phyloP scores from a whole-genome alignment of 2,888 invertebrate species.

The Melipona bicolor region DNA sequence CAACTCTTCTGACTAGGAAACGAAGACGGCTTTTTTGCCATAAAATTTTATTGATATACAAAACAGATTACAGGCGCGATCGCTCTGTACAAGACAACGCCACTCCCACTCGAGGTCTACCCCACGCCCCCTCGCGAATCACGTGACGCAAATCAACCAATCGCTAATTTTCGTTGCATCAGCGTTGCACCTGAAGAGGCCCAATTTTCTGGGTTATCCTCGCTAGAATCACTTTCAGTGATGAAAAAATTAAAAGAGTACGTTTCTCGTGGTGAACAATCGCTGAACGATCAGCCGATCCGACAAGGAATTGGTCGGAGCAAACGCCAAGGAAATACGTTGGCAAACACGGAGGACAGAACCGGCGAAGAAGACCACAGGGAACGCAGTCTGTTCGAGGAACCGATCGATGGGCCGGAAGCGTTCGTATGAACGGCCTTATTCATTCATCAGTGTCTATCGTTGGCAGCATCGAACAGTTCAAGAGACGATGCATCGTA shows the following conservation, averaged over 20 bases:
- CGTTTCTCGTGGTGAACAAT: not conserved
- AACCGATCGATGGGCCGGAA: conserved; percentile 28
- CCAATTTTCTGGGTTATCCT: too few relatives aligned
- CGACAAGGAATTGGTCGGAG: not conserved
- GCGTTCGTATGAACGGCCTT: conserved; percentile 10
- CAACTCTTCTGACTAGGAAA: too few relatives aligned
- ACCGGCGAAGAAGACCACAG: not conserved
- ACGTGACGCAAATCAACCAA: not conserved
- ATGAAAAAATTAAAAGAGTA: not conserved
- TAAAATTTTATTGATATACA: too few relatives aligned
- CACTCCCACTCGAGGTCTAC: too few relatives aligned
- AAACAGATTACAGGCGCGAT: too few relatives aligned
- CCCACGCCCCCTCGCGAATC: too few relatives aligned
- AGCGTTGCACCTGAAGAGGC: too few relatives aligned
- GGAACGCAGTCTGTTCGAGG: not conserved
- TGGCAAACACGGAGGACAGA: not conserved
- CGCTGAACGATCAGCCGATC: not conserved
- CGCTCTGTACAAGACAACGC: too few relatives aligned
- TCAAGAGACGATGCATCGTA: conserved; percentile 15
- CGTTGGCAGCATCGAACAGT: not conserved
- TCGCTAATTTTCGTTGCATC: too few relatives aligned
- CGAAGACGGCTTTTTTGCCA: too few relatives aligned
- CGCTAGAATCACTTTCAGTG: too few relatives aligned
- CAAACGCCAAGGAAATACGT: not conserved
- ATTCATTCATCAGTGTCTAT: conserved; percentile 18